phyloP scores from a whole-genome alignment of 2,888 invertebrate genomes.

The Parasteatoda lunata region DNA sequence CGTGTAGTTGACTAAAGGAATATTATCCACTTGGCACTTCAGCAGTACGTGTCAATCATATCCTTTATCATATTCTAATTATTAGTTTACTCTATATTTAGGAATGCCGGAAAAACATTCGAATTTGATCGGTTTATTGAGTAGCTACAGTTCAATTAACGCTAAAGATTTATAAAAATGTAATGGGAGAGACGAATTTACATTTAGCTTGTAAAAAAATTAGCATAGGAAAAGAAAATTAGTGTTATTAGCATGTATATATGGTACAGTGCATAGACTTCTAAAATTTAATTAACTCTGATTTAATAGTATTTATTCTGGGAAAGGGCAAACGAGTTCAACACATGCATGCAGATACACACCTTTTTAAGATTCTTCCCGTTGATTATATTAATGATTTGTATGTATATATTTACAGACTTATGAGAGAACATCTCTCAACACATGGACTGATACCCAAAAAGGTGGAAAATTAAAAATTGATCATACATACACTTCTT shows the following conservation, averaged over 20 bases:
- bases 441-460: conserved; percentile 58
- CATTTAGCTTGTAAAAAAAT: conserved; percentile 52
- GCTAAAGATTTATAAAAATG: conserved; percentile 35
- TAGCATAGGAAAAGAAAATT: conserved; percentile 30
- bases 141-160: conserved; percentile 28
- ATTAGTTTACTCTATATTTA: conserved; percentile 27
- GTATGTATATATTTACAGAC: conserved; percentile 47
- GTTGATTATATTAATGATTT: conserved; percentile 39
- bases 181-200: conserved; percentile 34
- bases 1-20: conserved; percentile 65
- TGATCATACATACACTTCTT: conserved; percentile 42
- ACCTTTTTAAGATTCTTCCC: conserved; percentile 47
- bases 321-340: conserved; percentile 52
- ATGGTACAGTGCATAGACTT: conserved; percentile 6
- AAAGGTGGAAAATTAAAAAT: conserved; percentile 49
- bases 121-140: conserved; percentile 67
- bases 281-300: neutral
- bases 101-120: conserved; percentile 51
- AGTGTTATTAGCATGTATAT: conserved; percentile 61
- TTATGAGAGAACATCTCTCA: conserved; percentile 51
- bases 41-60: conserved; percentile 61
- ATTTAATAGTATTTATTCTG: conserved; percentile 45
- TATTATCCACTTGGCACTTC: conserved; percentile 68
- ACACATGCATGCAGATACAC: conserved; percentile 53
- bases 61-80: conserved; percentile 31